Percentiles rank a stretch among this genome's conserved stretches.
These are phyloP conservation scores for Hecatera dysodea DNA, from an alignment of 2,888 invertebrate genomes.

Conservation along the genomic window DNA sequence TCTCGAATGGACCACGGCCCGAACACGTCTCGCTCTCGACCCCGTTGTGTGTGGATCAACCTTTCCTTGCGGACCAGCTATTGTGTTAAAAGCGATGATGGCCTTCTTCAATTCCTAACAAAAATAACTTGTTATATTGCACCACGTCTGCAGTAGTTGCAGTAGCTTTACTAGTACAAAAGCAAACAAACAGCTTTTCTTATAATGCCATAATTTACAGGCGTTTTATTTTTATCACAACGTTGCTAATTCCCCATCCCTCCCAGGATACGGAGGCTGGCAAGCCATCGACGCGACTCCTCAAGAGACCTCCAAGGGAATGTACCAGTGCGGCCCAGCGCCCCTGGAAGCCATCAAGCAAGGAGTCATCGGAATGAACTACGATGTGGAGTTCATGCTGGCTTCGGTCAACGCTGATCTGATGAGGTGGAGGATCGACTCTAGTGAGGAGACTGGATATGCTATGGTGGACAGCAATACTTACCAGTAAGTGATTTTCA, in stretches of 20 bases:
- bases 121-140: background rate
- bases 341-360: constrained; percentile 94
- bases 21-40: no score
- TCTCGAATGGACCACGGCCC: no score
- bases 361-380: constrained; percentile 94
- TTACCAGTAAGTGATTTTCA: constrained; percentile 94
- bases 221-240: background rate
- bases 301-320: constrained; percentile 94
- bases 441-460: constrained; percentile 92
- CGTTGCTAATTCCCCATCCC: background rate
- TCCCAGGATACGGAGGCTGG: constrained; percentile 96
- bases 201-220: background rate
- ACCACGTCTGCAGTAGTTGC: background rate
- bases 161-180: no score
- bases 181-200: no score
- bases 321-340: constrained; percentile 95
- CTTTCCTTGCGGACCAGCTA: no score
- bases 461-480: constrained; percentile 93
- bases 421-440: constrained; percentile 94
- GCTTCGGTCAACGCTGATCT: constrained; percentile 96
- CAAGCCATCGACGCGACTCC: constrained; percentile 97
- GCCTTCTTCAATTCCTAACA: no score
- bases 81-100: no score
- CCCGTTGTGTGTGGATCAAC: no score
- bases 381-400: constrained; percentile 94